Evolutionary conservation across 2,113 vertebrate species (phyloP).

Genomic region (Lanius collurio): DNA sequence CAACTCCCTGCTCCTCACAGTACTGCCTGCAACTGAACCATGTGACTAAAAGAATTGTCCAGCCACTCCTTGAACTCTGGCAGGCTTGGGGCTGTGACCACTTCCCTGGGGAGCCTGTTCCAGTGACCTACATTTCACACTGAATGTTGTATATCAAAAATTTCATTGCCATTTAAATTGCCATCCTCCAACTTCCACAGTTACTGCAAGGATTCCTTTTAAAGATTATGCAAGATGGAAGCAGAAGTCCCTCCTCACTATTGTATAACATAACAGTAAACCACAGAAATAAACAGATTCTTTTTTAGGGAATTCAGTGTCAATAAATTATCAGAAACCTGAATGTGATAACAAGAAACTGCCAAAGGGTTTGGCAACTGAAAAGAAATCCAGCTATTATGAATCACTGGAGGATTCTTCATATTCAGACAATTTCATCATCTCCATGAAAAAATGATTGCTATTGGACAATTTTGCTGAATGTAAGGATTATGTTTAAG

Average conservation of each 20-base stretch:
- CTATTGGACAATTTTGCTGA: not conserved
- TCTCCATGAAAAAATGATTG: not conserved
- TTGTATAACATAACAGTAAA: not conserved
- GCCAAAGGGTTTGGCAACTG: not conserved
- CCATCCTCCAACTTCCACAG: not conserved
- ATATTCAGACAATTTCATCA: not conserved
- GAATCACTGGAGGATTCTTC: not conserved
- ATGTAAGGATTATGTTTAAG: not conserved
- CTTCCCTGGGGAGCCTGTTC: not conserved
- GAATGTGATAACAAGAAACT: not conserved
- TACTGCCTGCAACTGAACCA: not conserved
- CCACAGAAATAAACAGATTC: not conserved
- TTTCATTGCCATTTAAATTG: not conserved
- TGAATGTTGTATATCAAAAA: not conserved
- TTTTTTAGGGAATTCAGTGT: not conserved
- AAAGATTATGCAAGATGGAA: not conserved
- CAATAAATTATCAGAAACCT: not conserved
- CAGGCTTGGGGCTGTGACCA: not conserved
- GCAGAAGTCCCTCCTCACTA: not conserved
- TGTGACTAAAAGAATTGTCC: not conserved
- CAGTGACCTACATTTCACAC: not conserved
- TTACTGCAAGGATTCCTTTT: not conserved
- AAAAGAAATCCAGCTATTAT: not conserved
- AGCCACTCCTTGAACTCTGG: not conserved
- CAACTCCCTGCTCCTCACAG: accelerated